Conservation (phyloP, 30 jellyfish, hydroid and myxozoan species). For the Aurelia sp. region DNA sequence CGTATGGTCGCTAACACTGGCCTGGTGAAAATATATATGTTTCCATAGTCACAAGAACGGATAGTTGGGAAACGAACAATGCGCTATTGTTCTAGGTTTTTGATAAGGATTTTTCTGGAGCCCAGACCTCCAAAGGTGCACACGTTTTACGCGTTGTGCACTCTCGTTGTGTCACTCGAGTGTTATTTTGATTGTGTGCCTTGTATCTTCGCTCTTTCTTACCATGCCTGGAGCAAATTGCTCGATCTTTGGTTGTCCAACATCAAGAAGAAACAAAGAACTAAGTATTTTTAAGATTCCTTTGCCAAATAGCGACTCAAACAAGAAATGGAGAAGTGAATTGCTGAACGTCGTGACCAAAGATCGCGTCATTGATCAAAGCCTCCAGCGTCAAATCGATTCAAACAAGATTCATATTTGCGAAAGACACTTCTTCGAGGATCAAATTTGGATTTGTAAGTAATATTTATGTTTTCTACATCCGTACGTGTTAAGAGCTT, state of each 20-base stretch:
- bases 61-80: constrained; percentile 62
- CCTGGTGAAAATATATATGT: too few species aligned
- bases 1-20: too few species aligned
- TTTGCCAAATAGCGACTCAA: constrained; percentile 28
- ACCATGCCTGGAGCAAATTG: constrained; percentile 56
- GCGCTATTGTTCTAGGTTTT: constrained; percentile 57
- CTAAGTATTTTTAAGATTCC: constrained; percentile 51
- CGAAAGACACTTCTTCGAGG: constrained; percentile 45
- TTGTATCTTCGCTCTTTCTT: background rate
- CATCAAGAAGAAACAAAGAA: constrained; percentile 47
- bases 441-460: constrained; percentile 38
- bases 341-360: constrained; percentile 32
- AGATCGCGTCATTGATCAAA: constrained; percentile 23
- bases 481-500: background rate
- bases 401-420: constrained; percentile 40
- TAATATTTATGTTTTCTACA: constrained; percentile 1
- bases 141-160: constrained; percentile 9
- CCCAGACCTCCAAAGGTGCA: constrained; percentile 66
- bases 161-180: background rate
- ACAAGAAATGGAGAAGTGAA: constrained; percentile 67
- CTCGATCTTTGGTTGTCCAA: constrained; percentile 48
- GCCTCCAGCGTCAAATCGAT: constrained; percentile 5
- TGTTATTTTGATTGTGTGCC: background rate
- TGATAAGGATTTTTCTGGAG: constrained; percentile 42
- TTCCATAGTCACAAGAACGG: constrained; percentile 47